Conservation (phyloP, 1,140 invertebrate genomes). For the Parapsyche elsis region DNA sequence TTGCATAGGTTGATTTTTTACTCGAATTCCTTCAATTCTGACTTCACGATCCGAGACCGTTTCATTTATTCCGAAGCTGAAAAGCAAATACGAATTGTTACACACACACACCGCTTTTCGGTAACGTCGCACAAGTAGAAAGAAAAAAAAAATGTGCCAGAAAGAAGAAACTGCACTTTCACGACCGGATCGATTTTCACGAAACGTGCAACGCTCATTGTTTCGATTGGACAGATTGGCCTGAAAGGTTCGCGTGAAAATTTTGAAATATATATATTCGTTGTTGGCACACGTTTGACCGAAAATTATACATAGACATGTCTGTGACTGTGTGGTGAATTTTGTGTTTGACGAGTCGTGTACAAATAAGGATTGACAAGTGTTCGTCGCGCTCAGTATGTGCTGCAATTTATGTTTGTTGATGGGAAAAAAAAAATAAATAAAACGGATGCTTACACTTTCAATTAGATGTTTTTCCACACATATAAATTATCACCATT, state of each 20-base stretch:
- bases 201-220: not conserved
- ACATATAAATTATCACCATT: constrained; percentile 5
- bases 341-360: constrained; percentile 8
- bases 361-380: constrained; percentile 23
- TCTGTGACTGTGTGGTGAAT: not conserved
- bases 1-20: constrained; percentile 54
- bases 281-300: too few relatives aligned
- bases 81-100: constrained; percentile 41
- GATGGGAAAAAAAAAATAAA: not conserved
- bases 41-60: constrained; percentile 47
- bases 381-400: not conserved
- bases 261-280: too few relatives aligned
- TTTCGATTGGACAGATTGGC: not conserved
- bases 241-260: not conserved
- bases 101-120: constrained; percentile 13
- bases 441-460: constrained; percentile 15
- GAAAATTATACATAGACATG: too few relatives aligned
- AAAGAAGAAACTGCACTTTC: constrained; percentile 20
- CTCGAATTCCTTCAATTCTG: constrained; percentile 50
- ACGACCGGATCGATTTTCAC: constrained; percentile 17
- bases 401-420: constrained; percentile 24
- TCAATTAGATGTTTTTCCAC: constrained; percentile 24
- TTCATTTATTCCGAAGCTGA: constrained; percentile 32
- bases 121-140: not conserved
- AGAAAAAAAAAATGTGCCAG: not conserved